Percentiles rank a stretch among this genome's conserved stretches.
Conservation (phyloP, 2,888 invertebrate genomes). For the Drosophila imparisetae region DNA sequence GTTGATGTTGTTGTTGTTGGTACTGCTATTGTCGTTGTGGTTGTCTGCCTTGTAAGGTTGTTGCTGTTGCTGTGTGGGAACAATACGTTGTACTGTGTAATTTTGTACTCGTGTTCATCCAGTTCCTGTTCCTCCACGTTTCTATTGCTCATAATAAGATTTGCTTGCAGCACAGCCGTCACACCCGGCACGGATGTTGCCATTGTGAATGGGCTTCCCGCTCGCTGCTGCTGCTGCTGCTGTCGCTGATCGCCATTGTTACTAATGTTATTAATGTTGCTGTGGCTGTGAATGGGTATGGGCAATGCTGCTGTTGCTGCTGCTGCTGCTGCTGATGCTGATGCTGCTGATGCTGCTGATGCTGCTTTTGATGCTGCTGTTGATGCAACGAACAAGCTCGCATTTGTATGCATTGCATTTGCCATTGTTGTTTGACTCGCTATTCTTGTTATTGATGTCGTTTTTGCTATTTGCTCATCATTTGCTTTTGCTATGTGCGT, state of each 20-base stretch:
- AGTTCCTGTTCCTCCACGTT: conserved; percentile 68
- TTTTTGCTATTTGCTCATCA: conserved; percentile 29
- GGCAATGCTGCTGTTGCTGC: conserved; percentile 33
- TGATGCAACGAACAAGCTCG: conserved; percentile 27
- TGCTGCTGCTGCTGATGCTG: background rate
- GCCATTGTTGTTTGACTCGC: conserved; percentile 22
- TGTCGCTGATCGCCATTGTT: conserved; percentile 57
- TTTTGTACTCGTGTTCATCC: conserved; percentile 59
- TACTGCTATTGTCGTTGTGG: conserved; percentile 4
- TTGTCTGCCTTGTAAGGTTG: conserved; percentile 14
- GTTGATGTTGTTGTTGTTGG: conserved; percentile 23
- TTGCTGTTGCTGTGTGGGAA: conserved; percentile 28
- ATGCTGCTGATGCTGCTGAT: conserved; percentile 40
- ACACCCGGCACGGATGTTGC: conserved; percentile 28
- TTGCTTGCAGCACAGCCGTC: conserved; percentile 51
- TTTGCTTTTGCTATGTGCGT: conserved; percentile 58
- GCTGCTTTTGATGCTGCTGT: conserved; percentile 27
- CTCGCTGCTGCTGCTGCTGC: conserved; percentile 43
- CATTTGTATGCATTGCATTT: conserved; percentile 41
- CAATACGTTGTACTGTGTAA: conserved; percentile 56
- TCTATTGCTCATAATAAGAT: conserved; percentile 76
- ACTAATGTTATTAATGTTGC: conserved; percentile 62
- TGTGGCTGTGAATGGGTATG: conserved; percentile 45
- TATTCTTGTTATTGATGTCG: conserved; percentile 38
- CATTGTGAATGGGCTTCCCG: conserved; percentile 28